Evolutionary conservation across 2,797 vertebrate species (phyloP), one percentile per base, ranked within the genome.

Genomic region (Numenius phaeopus): DNA sequence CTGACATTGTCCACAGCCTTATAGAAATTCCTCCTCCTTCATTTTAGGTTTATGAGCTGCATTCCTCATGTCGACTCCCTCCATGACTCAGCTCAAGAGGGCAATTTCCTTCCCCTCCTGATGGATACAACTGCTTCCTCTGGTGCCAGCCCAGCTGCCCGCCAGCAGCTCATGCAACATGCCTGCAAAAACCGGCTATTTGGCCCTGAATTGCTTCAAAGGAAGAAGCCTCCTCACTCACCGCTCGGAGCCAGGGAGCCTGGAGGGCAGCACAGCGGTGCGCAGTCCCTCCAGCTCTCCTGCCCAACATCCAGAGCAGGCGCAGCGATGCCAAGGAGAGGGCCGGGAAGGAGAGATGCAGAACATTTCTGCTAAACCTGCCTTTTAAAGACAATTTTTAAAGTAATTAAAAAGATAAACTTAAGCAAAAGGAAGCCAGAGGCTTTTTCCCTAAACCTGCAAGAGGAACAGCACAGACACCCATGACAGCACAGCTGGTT

Each of bases 1-100:
- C 50, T 12, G 8, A 50, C 11, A 1, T 7, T 4, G 3, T 15
- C 46, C 23, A 9, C 20, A 61, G 62, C 14, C 29, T 44, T 1
- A 26, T 20, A 72, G 34, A 34, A 75, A 50, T 9, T 50, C 58
- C 30, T 55, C 58, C 30, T 72, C 46, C 30, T 50, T 29, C 6
- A 0, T 23, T 65, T 61, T 2, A 39, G 11, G 34, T 78, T 89
- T 82, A 62, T 23, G 55, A 82, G 30, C 44, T 12, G 4, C 32
- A 79, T 54, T 90, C n/a, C 15, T 47, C 8, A 0, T 0, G 0
- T 42, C 2, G 0, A 12, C 19, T 39, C n/a, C 34, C 0, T 50
- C 40, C 1, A 0, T 14, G 72, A 88, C 65, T 89, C 57, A 13
- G 50, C 58, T 70, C 66, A 11, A 42, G 84, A 46, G 32, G 29